Percentiles rank a stretch among this genome's conserved stretches.
phyloP scores from a whole-genome alignment of 2,888 invertebrate species.

The Eupsilia transversa region DNA sequence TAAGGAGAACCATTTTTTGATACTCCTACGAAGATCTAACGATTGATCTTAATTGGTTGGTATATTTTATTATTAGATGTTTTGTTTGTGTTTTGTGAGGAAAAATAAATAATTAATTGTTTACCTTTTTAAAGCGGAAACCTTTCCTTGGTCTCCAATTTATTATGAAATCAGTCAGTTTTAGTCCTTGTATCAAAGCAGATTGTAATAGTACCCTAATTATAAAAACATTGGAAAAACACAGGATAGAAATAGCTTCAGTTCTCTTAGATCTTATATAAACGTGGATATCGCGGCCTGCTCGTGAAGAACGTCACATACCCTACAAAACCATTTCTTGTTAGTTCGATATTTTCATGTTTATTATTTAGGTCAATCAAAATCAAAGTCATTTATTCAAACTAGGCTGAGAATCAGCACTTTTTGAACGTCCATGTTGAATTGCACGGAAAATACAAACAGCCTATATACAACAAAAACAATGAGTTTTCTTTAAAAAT shows the following conservation, averaged over 20 bases:
- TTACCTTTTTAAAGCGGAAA: neutral
- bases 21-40: conserved; percentile 12
- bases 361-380: no score
- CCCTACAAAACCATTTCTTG: no score
- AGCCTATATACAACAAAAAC: no score
- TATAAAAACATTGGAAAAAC: neutral
- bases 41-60: neutral
- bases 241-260: neutral
- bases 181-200: neutral
- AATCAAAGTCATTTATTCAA: no score
- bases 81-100: neutral
- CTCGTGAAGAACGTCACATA: neutral
- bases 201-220: neutral
- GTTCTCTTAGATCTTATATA: no score
- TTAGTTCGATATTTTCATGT: neutral
- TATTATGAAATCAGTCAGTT: neutral
- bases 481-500: neutral
- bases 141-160: no score
- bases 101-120: neutral
- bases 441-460: neutral
- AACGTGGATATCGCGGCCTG: no score
- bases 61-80: neutral
- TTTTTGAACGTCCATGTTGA: neutral
- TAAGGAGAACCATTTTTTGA: neutral
- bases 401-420: no score